These are phyloP conservation scores for Acleris cristana DNA, from an alignment of 2,888 invertebrate genomes.

Conservation along the genomic window DNA sequence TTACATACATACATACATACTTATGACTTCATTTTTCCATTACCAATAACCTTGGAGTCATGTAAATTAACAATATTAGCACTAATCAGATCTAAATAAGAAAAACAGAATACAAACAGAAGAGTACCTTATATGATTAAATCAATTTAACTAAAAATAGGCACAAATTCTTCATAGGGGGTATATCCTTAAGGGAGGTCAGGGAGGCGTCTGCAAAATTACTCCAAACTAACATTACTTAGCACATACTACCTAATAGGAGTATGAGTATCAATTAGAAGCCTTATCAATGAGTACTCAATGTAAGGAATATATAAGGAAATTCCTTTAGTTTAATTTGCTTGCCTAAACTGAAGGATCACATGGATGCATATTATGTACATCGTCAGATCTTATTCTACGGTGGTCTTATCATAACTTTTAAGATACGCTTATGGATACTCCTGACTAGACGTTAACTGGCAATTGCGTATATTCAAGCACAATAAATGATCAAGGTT, in stretches of 20 bases:
- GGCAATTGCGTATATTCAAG: constrained; percentile 37
- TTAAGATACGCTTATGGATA: not conserved
- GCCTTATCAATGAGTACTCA: constrained; percentile 3
- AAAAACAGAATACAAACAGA: constrained; percentile 8
- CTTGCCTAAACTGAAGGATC: not conserved
- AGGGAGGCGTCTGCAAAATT: constrained; percentile 19
- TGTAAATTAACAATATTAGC: constrained; percentile 30
- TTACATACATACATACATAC: too few relatives aligned
- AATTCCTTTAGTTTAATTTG: not conserved
- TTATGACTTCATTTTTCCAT: constrained; percentile 2
- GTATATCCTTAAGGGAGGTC: constrained; percentile 34
- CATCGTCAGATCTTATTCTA: not conserved
- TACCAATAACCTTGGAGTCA: not conserved
- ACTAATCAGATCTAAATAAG: constrained; percentile 14
- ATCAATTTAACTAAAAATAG: constrained; percentile 25
- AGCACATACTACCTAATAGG: too few relatives aligned
- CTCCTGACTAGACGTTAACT: constrained; percentile 10
- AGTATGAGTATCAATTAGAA: constrained; percentile 3
- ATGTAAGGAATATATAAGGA: not conserved
- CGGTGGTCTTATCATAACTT: not conserved
- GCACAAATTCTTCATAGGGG: constrained; percentile 21
- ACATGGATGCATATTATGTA: not conserved
- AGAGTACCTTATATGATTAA: not conserved
- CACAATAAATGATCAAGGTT: constrained; percentile 47
- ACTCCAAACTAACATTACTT: not conserved